Evolutionary conservation across 2,888 invertebrate species (phyloP), one percentile per base, ranked within the genome.

Genomic region (Timema podura): DNA sequence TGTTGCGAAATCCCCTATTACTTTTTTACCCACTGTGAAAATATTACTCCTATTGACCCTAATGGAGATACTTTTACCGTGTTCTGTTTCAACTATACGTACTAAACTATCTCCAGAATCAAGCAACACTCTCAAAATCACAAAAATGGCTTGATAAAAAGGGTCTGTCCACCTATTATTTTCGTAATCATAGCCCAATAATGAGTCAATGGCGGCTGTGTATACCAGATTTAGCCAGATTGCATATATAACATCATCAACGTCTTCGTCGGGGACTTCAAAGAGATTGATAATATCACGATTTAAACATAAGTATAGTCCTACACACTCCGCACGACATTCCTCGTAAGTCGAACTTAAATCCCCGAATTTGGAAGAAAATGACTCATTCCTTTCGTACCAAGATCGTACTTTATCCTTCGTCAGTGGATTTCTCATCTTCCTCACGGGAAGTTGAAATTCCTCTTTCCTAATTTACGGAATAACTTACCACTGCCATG

Each of bases 331-430:
- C 45, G 61, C 61, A 9, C 61, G 9, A 30, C 61, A 61, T 61
- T 61, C 61, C n/a, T 61, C 61, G 9, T 44, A 61, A 44, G 61
- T 61, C 44, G 5, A 9, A n/a, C 61, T 61, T n/a, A 61, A 13
- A 13, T 61, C 61, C 10, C 61, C 61, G 13, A 61, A 61, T 13
- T 61, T 61, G 61, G 30, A 44, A n/a, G 44, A 61, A 45, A 61
- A 61, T 61, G 61, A 44, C 45, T 61, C 61, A 30, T n/a, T n/a
- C 30, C n/a, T 45, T 61, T 61, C 61, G 13, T 61, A 61, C 61
- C 61, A 61, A 6, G 61, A 44, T 8, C 61, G 61, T 61, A 61
- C 45, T 61, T 61, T 61, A 13, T 61, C 61, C 6, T 61, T 61
- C n/a, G 45, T 11, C 5, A 61, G 5, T 7, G 61, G 61, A 30